Evolutionary conservation across 2,888 invertebrate species (phyloP), one percentile per base, ranked within the genome.

Genomic region (Diadromus collaris): DNA sequence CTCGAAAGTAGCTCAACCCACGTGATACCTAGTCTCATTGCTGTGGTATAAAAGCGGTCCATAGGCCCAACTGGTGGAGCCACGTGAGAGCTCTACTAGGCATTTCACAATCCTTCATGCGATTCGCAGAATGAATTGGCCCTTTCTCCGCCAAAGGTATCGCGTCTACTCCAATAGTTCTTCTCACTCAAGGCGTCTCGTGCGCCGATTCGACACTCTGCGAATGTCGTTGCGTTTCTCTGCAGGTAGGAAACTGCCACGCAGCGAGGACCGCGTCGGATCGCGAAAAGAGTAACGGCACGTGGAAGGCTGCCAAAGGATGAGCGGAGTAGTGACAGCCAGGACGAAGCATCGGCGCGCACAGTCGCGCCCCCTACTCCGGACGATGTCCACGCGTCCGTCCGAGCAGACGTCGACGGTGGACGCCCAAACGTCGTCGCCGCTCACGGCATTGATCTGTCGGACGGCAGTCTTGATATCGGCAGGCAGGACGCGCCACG

Each of bases 361-460:
- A 77, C 65, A 79, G 77, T 76, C 76, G 70, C 78, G 78, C 61
- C 80, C 82, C 71, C 81, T 73, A 80, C 38, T 2, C 38, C 38
- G 13, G 72, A 61, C 82, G 81, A 83, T 84, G 85, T 84, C 85
- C 85, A 83, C 73, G 83, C 82, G 85, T 85, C 84, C 83, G 86
- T 87, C 85, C 84, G 82, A 83, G 84, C 79, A 84, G 84, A 86
- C 86, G 86, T 84, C 86, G 86, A 85, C 46, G 78, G 80, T 83
- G 81, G 89, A 88, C 87, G 86, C 89, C 86, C 84, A 87, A 88
- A 87, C 88, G 88, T 89, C 89, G 89, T 88, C 89, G 87, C 86
- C 63, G 88, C 82, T 88, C 87, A 86, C 90, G 84, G 90, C 91
- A 90, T 91, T 90, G 90, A 91, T 91, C 90, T 90, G 90, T 90